A percentile compares a stretch with the other conserved stretches of the same genome.
phyloP scores from a whole-genome alignment of 1,140 invertebrate genomes.

The Homarus americanus region DNA sequence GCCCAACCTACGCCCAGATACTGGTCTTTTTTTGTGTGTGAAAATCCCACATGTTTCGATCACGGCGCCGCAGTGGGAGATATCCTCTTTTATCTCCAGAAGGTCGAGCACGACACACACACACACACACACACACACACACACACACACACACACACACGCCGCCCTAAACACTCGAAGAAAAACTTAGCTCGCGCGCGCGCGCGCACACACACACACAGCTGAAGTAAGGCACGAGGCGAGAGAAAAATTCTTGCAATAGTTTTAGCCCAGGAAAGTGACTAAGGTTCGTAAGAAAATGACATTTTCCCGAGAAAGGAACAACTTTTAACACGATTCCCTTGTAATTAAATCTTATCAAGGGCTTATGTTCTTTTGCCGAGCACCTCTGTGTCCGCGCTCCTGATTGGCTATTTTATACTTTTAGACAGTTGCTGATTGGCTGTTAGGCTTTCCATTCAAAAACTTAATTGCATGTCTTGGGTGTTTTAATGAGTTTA shows the following conservation, averaged over 20 bases:
- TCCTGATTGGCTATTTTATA: conserved; percentile 74
- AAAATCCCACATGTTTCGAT: conserved; percentile 41
- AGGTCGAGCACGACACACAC: neutral
- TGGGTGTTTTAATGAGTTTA: conserved; percentile 74
- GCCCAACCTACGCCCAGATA: conserved; percentile 3
- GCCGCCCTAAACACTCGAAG: conserved; percentile 21
- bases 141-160: conserved; percentile 6
- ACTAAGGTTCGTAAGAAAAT: conserved; percentile 58
- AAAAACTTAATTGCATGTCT: conserved; percentile 74
- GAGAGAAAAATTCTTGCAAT: conserved; percentile 66
- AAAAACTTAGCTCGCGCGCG: conserved; percentile 2
- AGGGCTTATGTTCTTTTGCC: conserved; percentile 73
- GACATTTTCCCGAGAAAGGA: conserved; percentile 65
- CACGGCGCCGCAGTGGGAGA: neutral
- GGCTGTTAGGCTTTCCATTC: conserved; percentile 71
- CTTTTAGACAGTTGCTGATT: conserved; percentile 73
- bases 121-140: conserved; percentile 3
- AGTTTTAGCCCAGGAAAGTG: conserved; percentile 56
- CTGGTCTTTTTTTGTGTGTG: neutral
- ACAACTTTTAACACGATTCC: conserved; percentile 64
- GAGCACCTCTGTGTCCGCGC: conserved; percentile 62
- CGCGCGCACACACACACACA: no score
- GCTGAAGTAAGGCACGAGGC: conserved; percentile 6
- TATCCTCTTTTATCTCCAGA: neutral
- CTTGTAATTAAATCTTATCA: conserved; percentile 74